Base-by-base conservation (phyloP, 2,888 invertebrate species). In the Lamproptera curius region DNA sequence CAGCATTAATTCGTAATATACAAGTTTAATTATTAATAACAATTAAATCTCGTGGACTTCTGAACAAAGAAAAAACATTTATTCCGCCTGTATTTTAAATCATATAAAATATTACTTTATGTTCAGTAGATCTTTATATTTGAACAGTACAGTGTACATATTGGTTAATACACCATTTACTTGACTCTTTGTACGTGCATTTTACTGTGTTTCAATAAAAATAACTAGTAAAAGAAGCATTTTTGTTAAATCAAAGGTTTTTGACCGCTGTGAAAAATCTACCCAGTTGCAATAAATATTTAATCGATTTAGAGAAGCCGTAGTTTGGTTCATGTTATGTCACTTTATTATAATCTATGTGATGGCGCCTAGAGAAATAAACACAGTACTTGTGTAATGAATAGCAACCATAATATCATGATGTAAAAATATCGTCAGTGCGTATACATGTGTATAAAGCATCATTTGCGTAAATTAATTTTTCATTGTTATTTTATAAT, bases 21-120 rank as follows among this genome's bases (percentile, higher is more conserved):
- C n/a, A n/a, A n/a, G n/a, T n/a, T n/a, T n/a, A n/a, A n/a, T n/a
- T n/a, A n/a, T n/a, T n/a, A 16, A 16, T 11, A 16, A 1, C 10
- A 31, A 20, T 13, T 1, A 31, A 40, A 49, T 49, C 48, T 49
- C 48, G 35, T 43, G 11, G 43, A 39, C 43, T 49, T 49, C 48
- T 49, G 43, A 43, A 43, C 11, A 39, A 43, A 35, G 35, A 43
- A 39, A 43, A 42, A 48, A 48, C 43, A 43, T 48, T 49, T 49
- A 49, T 49, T 49, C 48, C 48, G 48, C 48, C 48, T 49, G 48
- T 49, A 49, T 43, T 49, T 49, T 49, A 49, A 49, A 49, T 43
- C 48, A 48, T 48, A 48, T 39, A 43, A 49, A 49, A 49, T 43
- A 43, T 49, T 49, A 49, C 48, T 49, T 46, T 43, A 49, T 35